Conservation (phyloP, 2,797 vertebrate species). For the Aldrovandia affinis region DNA sequence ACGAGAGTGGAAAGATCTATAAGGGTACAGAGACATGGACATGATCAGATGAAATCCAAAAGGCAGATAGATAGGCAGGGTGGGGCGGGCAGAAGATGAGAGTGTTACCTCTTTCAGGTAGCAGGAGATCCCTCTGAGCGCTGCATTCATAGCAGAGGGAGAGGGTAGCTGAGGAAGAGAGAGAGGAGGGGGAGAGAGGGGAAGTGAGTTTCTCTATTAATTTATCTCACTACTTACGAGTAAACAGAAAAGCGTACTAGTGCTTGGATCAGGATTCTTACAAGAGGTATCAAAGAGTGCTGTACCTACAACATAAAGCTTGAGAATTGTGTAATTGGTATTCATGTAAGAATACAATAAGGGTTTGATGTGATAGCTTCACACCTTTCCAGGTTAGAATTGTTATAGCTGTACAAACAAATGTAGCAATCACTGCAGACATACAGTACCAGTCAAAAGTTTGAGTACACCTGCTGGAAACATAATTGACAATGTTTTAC, state of each 20-base stretch:
- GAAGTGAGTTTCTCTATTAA: slow-evolving; percentile 5
- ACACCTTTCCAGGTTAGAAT: neutral
- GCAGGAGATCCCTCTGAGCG: slow-evolving; percentile 88
- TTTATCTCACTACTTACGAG: neutral
- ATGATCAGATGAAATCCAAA: slow-evolving; percentile 28
- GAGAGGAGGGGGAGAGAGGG: slow-evolving; percentile 27
- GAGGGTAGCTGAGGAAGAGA: slow-evolving; percentile 78
- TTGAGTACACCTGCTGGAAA: too few relatives aligned
- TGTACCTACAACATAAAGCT: neutral
- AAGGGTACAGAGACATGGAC: slow-evolving; percentile 30
- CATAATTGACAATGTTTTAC: too few relatives aligned
- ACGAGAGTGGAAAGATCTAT: neutral
- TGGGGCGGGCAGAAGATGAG: neutral
- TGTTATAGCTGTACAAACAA: neutral
- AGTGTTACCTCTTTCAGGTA: slow-evolving; percentile 88
- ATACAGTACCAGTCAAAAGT: too few relatives aligned
- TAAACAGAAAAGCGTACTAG: neutral
- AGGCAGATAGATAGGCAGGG: neutral
- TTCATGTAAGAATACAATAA: neutral
- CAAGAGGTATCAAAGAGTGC: neutral
- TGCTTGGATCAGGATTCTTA: neutral
- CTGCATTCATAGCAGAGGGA: slow-evolving; percentile 85
- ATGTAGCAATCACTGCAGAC: neutral
- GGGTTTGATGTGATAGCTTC: neutral
- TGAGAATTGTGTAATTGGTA: neutral